These are phyloP conservation scores for Dryocosmus kuriphilus DNA, from an alignment of 2,888 invertebrate genomes.

Conservation along the genomic window DNA sequence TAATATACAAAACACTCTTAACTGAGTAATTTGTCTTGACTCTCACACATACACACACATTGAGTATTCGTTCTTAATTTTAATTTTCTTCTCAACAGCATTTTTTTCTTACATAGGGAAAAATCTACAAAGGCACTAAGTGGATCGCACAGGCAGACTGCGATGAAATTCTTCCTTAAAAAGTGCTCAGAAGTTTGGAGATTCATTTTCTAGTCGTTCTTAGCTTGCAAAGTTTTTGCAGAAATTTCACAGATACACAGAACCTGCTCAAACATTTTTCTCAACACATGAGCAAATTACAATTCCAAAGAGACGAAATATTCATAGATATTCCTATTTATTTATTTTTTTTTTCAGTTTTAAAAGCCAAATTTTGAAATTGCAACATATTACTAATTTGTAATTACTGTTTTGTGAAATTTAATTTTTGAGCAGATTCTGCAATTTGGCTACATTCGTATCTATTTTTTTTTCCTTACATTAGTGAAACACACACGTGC, in stretches of 20 bases:
- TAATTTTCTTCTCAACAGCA: neutral
- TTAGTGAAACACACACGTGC: neutral
- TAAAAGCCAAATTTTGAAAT: conserved; percentile 30
- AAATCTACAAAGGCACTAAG: conserved; percentile 74
- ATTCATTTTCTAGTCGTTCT: conserved; percentile 34
- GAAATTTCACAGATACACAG: conserved; percentile 14
- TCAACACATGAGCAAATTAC: conserved; percentile 32
- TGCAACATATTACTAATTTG: neutral
- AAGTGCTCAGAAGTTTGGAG: conserved; percentile 6
- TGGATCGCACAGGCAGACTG: conserved; percentile 64
- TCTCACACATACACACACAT: conserved; percentile 10
- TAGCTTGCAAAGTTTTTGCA: conserved; percentile 8
- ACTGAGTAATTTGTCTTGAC: conserved; percentile 60
- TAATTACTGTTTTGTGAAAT: conserved; percentile 12
- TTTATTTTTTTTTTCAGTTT: conserved; percentile 20
- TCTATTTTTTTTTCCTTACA: conserved; percentile 16
- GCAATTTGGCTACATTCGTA: neutral
- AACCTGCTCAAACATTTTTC: conserved; percentile 32
- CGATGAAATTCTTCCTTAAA: conserved; percentile 52
- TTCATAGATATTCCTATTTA: conserved; percentile 2
- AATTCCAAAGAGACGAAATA: neutral
- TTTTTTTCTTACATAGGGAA: conserved; percentile 56
- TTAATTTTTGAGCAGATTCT: conserved; percentile 26
- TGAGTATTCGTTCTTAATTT: conserved; percentile 17
- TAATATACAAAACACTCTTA: conserved; percentile 72